A percentile compares a stretch with the other conserved stretches of the same genome.
Conservation (phyloP, 2,888 invertebrate species). For the Taenaris catops region DNA sequence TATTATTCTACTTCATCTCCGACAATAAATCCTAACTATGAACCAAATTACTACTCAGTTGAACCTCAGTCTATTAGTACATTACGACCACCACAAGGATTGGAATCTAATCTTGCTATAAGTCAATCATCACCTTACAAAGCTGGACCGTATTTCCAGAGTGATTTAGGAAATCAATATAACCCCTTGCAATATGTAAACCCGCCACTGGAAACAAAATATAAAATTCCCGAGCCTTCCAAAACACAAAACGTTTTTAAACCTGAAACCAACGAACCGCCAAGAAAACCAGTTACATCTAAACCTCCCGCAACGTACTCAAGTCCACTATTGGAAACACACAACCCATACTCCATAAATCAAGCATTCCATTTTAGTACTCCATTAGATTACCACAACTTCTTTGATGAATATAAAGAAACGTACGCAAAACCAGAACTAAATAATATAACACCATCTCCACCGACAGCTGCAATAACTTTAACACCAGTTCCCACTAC, state of each 20-base stretch:
- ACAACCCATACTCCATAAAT: slow-evolving; percentile 72
- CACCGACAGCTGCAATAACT: slow-evolving; percentile 27
- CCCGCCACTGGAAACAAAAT: slow-evolving; percentile 37
- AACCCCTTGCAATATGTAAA: slow-evolving; percentile 40
- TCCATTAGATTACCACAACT: slow-evolving; percentile 63
- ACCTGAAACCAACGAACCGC: slow-evolving; percentile 41
- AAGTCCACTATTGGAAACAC: slow-evolving; percentile 62
- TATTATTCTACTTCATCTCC: slow-evolving; percentile 65
- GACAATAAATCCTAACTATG: slow-evolving; percentile 40
- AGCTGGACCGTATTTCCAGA: slow-evolving; percentile 49
- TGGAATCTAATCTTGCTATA: slow-evolving; percentile 30
- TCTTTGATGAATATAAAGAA: slow-evolving; percentile 59
- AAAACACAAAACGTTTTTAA: slow-evolving; percentile 41
- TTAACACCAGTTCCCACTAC: slow-evolving; percentile 30
- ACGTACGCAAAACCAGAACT: slow-evolving; percentile 39
- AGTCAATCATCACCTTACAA: slow-evolving; percentile 35
- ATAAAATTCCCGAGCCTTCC: slow-evolving; percentile 32
- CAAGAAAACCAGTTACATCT: slow-evolving; percentile 42
- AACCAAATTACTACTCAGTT: slow-evolving; percentile 60
- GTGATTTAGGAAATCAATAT: slow-evolving; percentile 43
- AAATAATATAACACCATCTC: slow-evolving; percentile 25
- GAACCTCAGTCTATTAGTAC: slow-evolving; percentile 63
- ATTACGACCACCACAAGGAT: slow-evolving; percentile 41
- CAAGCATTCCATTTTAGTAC: slow-evolving; percentile 73
- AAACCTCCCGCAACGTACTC: slow-evolving; percentile 55